These are phyloP conservation scores for Hemibagrus guttatus DNA, from an alignment of 2,797 vertebrate genomes.

Conservation along the genomic window DNA sequence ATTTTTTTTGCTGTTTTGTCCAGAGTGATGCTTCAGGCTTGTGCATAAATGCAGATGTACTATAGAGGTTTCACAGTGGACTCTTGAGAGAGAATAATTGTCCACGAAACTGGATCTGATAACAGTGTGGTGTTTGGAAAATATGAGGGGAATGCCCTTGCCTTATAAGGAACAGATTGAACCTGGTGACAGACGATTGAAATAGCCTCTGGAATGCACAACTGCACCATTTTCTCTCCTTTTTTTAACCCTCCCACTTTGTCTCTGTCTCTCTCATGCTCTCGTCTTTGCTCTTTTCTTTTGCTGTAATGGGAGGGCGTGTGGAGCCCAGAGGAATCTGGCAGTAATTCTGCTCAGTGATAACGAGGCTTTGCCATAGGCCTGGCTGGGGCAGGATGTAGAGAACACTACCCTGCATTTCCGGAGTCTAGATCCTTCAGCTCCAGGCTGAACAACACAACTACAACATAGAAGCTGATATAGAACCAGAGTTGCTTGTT, in stretches of 20 bases:
- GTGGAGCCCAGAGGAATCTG: slow-evolving; percentile 61
- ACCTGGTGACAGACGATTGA: slow-evolving; percentile 73
- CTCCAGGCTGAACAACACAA: background rate
- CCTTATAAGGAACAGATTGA: slow-evolving; percentile 73
- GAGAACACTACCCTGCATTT: slow-evolving; percentile 76
- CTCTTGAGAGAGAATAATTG: slow-evolving; percentile 60
- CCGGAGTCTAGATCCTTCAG: slow-evolving; percentile 67
- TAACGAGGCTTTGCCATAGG: slow-evolving; percentile 72
- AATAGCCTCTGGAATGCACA: slow-evolving; percentile 72
- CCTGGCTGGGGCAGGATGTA: slow-evolving; percentile 70
- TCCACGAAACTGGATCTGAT: slow-evolving; percentile 72
- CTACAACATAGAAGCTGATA: background rate
- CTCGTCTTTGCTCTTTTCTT: slow-evolving; percentile 19
- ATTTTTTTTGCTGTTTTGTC: slow-evolving; percentile 32
- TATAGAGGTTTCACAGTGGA: slow-evolving; percentile 15
- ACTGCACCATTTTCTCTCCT: slow-evolving; percentile 49
- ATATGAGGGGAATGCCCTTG: slow-evolving; percentile 70
- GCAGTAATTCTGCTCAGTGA: slow-evolving; percentile 74
- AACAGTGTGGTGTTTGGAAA: slow-evolving; percentile 71
- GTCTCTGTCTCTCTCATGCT: background rate
- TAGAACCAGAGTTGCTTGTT: background rate
- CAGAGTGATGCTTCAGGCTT: slow-evolving; percentile 20
- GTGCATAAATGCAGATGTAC: slow-evolving; percentile 16
- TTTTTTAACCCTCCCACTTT: background rate
- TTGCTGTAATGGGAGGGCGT: slow-evolving; percentile 54